Evolutionary conservation across 2,113 vertebrate genomes (phyloP).

Genomic region (Nibea albiflora): DNA sequence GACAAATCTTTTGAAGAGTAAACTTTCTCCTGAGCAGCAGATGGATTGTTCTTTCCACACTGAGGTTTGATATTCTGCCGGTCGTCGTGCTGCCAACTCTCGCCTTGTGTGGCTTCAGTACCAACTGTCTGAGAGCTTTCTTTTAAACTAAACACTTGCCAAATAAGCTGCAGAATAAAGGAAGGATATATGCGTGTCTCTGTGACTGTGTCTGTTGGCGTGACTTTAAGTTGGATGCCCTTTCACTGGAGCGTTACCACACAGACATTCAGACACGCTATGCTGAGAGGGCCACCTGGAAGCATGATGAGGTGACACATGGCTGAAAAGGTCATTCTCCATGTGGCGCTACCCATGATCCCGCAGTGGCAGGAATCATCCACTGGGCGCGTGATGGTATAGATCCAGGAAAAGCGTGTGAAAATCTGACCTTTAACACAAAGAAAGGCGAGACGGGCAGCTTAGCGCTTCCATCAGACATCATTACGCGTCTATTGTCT

Average conservation of each 20-base stretch:
- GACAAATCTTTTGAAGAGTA: neutral
- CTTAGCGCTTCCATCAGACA: neutral
- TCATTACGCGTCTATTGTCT: constrained; percentile 6
- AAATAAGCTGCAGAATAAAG: constrained; percentile 5
- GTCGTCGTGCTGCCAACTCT: neutral
- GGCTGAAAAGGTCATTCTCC: constrained; percentile 75
- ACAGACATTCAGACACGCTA: constrained; percentile 57
- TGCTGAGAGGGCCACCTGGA: constrained; percentile 48
- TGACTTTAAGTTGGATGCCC: constrained; percentile 1
- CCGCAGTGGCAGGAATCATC: constrained; percentile 42
- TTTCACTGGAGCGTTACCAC: constrained; percentile 44
- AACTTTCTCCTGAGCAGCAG: neutral
- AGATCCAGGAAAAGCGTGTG: constrained; percentile 39
- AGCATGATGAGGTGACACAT: constrained; percentile 70
- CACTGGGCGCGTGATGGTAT: constrained; percentile 37
- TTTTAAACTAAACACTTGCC: neutral
- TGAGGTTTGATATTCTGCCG: neutral
- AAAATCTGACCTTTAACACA: constrained; percentile 60
- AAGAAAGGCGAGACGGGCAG: constrained; percentile 13
- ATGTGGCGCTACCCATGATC: constrained; percentile 56
- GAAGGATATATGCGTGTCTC: neutral
- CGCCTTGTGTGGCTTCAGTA: neutral
- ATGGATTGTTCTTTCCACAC: neutral
- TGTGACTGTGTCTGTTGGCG: neutral
- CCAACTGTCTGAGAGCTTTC: neutral